A percentile compares a stretch with the other conserved stretches of the same genome.
Evolutionary conservation across 1,140 invertebrate species (phyloP).

Genomic region (Odontomachus brunneus): DNA sequence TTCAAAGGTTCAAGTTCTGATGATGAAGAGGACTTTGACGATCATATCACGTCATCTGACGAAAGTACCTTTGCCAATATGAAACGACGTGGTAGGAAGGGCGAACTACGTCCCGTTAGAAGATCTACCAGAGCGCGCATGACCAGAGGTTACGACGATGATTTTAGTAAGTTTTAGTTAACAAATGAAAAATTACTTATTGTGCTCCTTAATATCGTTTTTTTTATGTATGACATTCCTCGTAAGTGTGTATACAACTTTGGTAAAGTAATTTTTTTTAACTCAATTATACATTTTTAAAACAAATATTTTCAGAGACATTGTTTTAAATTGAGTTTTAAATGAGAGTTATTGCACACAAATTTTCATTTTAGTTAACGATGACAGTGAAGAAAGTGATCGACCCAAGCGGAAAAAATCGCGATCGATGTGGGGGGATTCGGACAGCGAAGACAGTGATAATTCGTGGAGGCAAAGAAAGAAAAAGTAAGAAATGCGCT

Average conservation of each 20-base stretch:
- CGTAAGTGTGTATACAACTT: background rate
- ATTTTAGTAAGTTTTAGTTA: slow-evolving; percentile 86
- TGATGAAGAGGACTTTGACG: slow-evolving; percentile 87
- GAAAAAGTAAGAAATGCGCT: slow-evolving; percentile 79
- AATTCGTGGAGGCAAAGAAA: slow-evolving; percentile 86
- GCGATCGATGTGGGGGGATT: slow-evolving; percentile 84
- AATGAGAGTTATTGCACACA: slow-evolving; percentile 3
- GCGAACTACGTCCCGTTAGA: slow-evolving; percentile 83
- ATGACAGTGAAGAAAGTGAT: slow-evolving; percentile 87
- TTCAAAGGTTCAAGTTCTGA: slow-evolving; percentile 91
- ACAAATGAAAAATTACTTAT: background rate
- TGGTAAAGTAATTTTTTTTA: background rate
- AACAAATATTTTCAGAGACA: too few relatives aligned
- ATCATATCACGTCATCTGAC: slow-evolving; percentile 86
- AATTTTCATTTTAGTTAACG: slow-evolving; percentile 81
- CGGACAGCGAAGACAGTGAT: slow-evolving; percentile 87
- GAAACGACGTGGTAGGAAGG: slow-evolving; percentile 81
- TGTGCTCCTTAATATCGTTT: background rate
- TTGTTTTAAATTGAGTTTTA: too few relatives aligned
- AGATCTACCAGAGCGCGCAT: slow-evolving; percentile 87
- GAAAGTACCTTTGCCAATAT: slow-evolving; percentile 86
- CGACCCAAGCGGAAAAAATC: slow-evolving; percentile 86
- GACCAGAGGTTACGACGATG: slow-evolving; percentile 86
- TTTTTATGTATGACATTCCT: background rate
- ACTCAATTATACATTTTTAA: too few relatives aligned